phyloP scores from a whole-genome alignment of 1,140 invertebrate genomes.

The Neodiprion virginianus region DNA sequence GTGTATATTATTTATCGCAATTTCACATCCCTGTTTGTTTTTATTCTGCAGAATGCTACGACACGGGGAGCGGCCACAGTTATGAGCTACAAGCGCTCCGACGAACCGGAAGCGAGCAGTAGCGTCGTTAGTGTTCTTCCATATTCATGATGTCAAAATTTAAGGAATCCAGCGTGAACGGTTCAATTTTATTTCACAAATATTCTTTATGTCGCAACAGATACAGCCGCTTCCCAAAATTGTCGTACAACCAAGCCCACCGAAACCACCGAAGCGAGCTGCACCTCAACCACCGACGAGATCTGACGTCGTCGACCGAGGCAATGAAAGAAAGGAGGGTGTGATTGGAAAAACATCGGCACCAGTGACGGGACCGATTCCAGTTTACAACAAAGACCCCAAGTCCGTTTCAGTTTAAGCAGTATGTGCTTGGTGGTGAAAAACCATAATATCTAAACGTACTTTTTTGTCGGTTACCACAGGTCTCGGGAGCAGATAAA shows the following conservation, averaged over 20 bases:
- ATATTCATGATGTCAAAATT: no score
- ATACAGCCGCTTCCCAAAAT: neutral
- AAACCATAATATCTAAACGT: slow-evolving; percentile 5
- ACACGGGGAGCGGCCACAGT: neutral
- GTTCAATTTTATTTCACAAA: neutral
- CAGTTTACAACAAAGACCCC: slow-evolving; percentile 14
- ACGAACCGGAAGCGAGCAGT: neutral
- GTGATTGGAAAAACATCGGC: slow-evolving; percentile 15
- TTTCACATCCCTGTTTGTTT: neutral
- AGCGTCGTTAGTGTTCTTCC: neutral
- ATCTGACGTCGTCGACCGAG: neutral
- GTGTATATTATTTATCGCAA: no score
- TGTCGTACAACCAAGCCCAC: neutral
- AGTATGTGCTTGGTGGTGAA: slow-evolving; percentile 1
- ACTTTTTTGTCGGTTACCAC: slow-evolving; percentile 29
- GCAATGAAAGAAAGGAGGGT: slow-evolving; percentile 16
- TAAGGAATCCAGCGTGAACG: no score
- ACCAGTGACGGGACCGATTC: neutral
- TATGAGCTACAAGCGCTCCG: neutral
- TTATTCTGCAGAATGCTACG: neutral
- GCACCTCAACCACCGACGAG: neutral
- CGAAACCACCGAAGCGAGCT: neutral
- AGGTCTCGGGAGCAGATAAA: slow-evolving; percentile 74
- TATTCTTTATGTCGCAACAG: neutral
- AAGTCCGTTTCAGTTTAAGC: slow-evolving; percentile 14